Conservation (phyloP, 2,888 invertebrate genomes). For the Dugesia japonica region DNA sequence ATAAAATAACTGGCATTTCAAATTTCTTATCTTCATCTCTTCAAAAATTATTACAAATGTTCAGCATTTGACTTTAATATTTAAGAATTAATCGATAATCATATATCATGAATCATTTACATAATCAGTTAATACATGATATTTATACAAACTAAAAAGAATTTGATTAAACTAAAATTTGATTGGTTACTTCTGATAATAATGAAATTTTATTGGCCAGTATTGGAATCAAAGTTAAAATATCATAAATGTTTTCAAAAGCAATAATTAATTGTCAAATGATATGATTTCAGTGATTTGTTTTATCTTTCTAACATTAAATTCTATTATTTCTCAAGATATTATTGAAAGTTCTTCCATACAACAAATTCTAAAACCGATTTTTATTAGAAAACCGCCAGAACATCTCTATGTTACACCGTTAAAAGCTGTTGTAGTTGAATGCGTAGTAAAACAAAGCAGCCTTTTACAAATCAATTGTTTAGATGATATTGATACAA, state of each 20-base stretch:
- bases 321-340: not conserved
- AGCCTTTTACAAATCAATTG: not conserved
- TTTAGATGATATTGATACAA: not conserved
- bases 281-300: not conserved
- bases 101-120: too few species aligned
- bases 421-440: not conserved
- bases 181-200: not conserved
- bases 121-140: too few species aligned
- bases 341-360: not conserved
- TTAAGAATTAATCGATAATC: too few species aligned
- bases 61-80: too few species aligned
- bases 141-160: too few species aligned
- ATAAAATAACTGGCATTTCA: too few species aligned
- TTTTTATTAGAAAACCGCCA: not conserved
- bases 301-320: not conserved
- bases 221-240: not conserved
- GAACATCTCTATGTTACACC: not conserved
- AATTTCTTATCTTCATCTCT: too few species aligned
- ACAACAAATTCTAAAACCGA: not conserved
- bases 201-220: too few species aligned
- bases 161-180: too few species aligned
- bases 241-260: not conserved
- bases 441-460: conserved; percentile 10
- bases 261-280: not conserved
- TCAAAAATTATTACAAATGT: too few species aligned